These are phyloP conservation scores for Periophthalmus magnuspinnatus DNA, from an alignment of 2,797 vertebrate species.

Conservation along the genomic window DNA sequence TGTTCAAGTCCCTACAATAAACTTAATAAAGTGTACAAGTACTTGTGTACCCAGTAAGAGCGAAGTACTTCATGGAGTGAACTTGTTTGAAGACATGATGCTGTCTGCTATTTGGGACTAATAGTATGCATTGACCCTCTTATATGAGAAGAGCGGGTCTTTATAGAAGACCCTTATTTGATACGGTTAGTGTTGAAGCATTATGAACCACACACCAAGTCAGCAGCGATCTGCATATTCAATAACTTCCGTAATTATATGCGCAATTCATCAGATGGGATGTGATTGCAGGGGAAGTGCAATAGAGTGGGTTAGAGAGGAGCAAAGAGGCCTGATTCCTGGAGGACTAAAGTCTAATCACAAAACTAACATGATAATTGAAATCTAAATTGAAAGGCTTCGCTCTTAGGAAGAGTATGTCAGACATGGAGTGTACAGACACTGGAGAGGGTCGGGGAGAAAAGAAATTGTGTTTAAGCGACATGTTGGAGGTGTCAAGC, in stretches of 20 bases:
- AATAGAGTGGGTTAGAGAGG: slow-evolving; percentile 73
- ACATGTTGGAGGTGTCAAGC: slow-evolving; percentile 5
- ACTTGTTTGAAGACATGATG: slow-evolving; percentile 71
- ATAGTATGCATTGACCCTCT: slow-evolving; percentile 70
- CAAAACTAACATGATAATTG: slow-evolving; percentile 87
- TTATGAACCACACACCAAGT: slow-evolving; percentile 77
- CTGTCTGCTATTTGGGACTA: slow-evolving; percentile 71
- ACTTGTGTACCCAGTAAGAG: slow-evolving; percentile 24
- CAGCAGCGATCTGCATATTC: slow-evolving; percentile 85
- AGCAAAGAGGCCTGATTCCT: slow-evolving; percentile 81
- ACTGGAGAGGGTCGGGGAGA: slow-evolving; percentile 27
- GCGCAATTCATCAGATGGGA: slow-evolving; percentile 85
- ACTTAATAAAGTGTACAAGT: slow-evolving; percentile 29
- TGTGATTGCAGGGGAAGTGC: slow-evolving; percentile 84
- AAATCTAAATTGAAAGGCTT: slow-evolving; percentile 84
- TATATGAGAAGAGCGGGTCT: slow-evolving; percentile 74
- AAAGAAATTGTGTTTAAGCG: slow-evolving; percentile 22
- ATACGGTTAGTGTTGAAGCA: slow-evolving; percentile 76
- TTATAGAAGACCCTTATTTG: slow-evolving; percentile 77
- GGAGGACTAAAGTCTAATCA: slow-evolving; percentile 84
- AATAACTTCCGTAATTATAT: slow-evolving; percentile 87
- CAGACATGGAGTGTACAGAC: slow-evolving; percentile 58
- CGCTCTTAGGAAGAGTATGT: slow-evolving; percentile 72
- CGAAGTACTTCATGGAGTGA: slow-evolving; percentile 50
- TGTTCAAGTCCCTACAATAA: slow-evolving; percentile 29